Conservation (phyloP, 2,113 vertebrate genomes). For the Ameiurus melas region DNA sequence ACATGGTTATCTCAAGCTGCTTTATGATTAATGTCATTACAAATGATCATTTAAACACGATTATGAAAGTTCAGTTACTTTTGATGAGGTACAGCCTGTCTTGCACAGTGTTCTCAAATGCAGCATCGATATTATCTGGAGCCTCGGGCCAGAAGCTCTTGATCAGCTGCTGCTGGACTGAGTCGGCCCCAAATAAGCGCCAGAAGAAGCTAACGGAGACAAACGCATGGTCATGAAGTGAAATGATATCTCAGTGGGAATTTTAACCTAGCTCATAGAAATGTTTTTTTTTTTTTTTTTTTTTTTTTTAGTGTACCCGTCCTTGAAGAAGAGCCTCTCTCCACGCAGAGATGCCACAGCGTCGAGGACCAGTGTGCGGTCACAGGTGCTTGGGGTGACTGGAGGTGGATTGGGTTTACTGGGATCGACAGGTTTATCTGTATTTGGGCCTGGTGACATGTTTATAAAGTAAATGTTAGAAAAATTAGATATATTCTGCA, state of each 20-base stretch:
- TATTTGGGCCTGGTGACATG: conserved; percentile 57
- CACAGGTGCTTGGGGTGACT: conserved; percentile 79
- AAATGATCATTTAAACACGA: background rate
- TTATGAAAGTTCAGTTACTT: conserved; percentile 53
- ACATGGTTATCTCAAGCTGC: background rate
- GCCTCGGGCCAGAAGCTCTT: conserved; percentile 80
- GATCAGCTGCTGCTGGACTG: conserved; percentile 74
- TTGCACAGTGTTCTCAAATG: conserved; percentile 62
- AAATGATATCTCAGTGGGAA: background rate
- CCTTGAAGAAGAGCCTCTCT: conserved; percentile 88
- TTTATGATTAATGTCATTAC: background rate
- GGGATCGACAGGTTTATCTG: conserved; percentile 64
- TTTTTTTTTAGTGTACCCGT: conserved; percentile 70
- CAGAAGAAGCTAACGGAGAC: conserved; percentile 79
- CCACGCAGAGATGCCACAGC: conserved; percentile 80
- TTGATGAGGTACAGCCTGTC: conserved; percentile 68
- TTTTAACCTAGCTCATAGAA: background rate
- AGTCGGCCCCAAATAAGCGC: conserved; percentile 66
- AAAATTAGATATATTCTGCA: background rate
- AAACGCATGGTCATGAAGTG: background rate
- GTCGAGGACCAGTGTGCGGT: conserved; percentile 79
- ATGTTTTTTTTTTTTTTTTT: background rate
- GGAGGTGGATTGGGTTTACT: conserved; percentile 52
- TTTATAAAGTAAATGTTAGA: background rate
- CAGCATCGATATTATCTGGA: conserved; percentile 81